phyloP scores from a whole-genome alignment of 2,888 invertebrate species.

The Hedychridium roseum region DNA sequence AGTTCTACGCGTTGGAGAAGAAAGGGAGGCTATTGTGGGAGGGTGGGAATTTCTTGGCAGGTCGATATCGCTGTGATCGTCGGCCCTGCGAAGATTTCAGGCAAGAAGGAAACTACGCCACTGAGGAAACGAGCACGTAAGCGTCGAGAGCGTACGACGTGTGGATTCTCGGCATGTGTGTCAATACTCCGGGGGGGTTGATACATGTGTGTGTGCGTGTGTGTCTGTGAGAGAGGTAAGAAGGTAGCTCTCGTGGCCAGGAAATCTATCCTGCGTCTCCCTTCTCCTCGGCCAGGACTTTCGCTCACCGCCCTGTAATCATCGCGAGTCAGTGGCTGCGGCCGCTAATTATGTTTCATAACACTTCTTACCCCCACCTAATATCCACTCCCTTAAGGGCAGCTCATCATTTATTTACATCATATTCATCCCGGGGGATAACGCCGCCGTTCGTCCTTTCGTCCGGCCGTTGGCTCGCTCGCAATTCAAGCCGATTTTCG shows the following conservation, averaged over 20 bases:
- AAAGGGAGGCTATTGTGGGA: no score
- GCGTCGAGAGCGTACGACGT: constrained; percentile 29
- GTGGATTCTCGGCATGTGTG: constrained; percentile 19
- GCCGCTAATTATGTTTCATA: constrained; percentile 65
- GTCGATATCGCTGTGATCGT: no score
- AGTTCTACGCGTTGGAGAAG: no score
- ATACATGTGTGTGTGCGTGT: constrained; percentile 17
- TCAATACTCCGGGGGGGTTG: no score
- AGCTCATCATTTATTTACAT: constrained; percentile 64
- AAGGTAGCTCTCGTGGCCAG: constrained; percentile 50
- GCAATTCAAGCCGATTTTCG: constrained; percentile 27
- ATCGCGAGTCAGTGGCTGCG: constrained; percentile 64
- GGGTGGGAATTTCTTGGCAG: no score
- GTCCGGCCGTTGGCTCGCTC: constrained; percentile 2
- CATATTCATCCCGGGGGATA: constrained; percentile 59
- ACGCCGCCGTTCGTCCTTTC: constrained; percentile 22
- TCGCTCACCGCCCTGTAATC: constrained; percentile 64
- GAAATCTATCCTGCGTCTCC: constrained; percentile 56
- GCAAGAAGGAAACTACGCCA: no score
- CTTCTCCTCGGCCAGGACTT: constrained; percentile 46
- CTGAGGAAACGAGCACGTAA: constrained; percentile 31
- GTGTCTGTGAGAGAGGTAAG: constrained; percentile 30
- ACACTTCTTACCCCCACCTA: constrained; percentile 63
- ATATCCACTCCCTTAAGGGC: constrained; percentile 61
- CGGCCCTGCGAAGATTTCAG: no score